Evolutionary conservation across 2,797 vertebrate species (phyloP).

Genomic region (Rhabdophis nuchalis): DNA sequence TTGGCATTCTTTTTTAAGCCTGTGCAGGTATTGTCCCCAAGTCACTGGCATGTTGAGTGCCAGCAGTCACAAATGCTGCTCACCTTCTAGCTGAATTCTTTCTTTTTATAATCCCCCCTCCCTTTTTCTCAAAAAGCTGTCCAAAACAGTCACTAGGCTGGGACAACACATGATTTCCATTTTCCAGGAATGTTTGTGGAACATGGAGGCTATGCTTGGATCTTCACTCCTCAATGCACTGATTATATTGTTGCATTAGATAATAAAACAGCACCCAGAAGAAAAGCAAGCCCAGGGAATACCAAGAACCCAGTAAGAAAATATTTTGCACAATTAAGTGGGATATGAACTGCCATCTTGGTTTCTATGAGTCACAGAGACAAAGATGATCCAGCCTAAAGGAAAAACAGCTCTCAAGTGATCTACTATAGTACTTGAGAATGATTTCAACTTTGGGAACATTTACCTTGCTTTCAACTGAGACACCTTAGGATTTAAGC

Average conservation of each 20-base stretch:
- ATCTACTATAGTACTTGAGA: background rate
- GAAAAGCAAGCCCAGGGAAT: background rate
- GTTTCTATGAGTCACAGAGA: background rate
- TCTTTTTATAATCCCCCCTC: background rate
- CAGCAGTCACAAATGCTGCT: background rate
- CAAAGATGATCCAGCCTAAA: background rate
- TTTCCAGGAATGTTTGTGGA: background rate
- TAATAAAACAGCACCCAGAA: background rate
- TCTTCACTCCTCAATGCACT: background rate
- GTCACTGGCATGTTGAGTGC: background rate
- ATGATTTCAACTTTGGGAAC: background rate
- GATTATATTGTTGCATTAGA: background rate
- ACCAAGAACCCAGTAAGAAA: background rate
- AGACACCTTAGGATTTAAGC: background rate
- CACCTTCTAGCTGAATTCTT: background rate
- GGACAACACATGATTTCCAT: background rate
- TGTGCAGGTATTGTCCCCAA: background rate
- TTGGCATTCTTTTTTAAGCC: background rate
- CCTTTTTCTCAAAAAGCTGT: background rate
- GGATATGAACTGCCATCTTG: background rate
- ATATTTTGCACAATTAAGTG: background rate
- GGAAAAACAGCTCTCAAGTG: background rate
- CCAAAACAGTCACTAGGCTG: background rate
- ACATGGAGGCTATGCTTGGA: background rate
- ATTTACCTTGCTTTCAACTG: background rate